Evolutionary conservation across 2,888 invertebrate species (phyloP).

Genomic region (Heliconius ethilla): DNA sequence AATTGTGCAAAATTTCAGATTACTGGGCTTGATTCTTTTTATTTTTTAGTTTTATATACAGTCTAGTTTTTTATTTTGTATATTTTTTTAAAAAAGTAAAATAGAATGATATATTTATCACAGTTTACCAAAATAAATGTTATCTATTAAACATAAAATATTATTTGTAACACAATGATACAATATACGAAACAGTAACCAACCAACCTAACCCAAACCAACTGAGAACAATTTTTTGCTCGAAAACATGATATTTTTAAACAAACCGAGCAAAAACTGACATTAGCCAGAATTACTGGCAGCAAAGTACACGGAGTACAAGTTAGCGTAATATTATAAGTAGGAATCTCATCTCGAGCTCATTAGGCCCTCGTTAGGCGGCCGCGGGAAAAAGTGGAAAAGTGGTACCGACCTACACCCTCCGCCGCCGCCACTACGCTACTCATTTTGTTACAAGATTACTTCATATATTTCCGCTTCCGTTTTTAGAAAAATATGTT

Average conservation of each 20-base stretch:
- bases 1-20: background rate
- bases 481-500: background rate
- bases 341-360: constrained; percentile 44
- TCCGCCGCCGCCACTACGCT: background rate
- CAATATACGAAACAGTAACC: background rate
- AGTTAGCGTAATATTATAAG: constrained; percentile 44
- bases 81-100: background rate
- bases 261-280: constrained; percentile 7
- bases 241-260: constrained; percentile 6
- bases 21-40: background rate
- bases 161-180: background rate
- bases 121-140: no score
- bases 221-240: background rate
- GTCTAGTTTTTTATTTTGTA: background rate
- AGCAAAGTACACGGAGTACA: constrained; percentile 24
- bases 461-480: background rate
- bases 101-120: no score
- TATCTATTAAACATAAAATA: no score
- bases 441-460: background rate
- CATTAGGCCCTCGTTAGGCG: constrained; percentile 45
- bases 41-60: background rate
- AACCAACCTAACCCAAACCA: no score
- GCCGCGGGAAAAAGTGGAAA: constrained; percentile 31
- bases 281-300: constrained; percentile 36
- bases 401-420: constrained; percentile 1